Percentiles rank a stretch among this genome's conserved stretches.
These are phyloP conservation scores for Drosophila barbarae DNA, from an alignment of 2,888 invertebrate genomes.

Conservation along the genomic window DNA sequence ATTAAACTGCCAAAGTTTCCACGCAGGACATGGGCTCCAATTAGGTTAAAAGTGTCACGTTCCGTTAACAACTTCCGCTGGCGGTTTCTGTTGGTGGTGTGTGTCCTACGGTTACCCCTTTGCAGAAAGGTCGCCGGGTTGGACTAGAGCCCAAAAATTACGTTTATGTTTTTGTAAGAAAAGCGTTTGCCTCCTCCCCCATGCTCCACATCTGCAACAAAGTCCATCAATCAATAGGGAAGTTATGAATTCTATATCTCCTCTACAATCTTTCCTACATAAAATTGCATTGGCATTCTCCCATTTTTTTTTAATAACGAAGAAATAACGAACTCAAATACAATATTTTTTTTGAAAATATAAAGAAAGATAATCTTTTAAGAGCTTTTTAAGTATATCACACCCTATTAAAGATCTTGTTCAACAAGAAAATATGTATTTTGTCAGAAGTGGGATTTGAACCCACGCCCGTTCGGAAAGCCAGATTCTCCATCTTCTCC, in stretches of 20 bases:
- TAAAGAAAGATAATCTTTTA: no score
- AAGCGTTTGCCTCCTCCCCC: not conserved
- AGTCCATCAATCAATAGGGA: not conserved
- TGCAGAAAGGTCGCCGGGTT: not conserved
- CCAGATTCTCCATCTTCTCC: constrained; percentile 58
- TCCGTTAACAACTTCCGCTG: constrained; percentile 23
- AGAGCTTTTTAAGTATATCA: no score
- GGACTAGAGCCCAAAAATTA: not conserved
- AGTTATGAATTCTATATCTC: not conserved
- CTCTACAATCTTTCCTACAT: no score
- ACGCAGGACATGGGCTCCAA: constrained; percentile 19
- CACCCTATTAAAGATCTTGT: no score
- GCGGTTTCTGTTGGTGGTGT: not conserved
- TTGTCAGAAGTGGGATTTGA: constrained; percentile 68
- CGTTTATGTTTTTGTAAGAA: not conserved
- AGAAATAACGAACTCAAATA: not conserved
- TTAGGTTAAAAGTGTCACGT: constrained; percentile 48
- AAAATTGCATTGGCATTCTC: no score
- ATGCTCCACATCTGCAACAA: not conserved
- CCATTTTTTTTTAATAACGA: no score
- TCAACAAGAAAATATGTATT: constrained; percentile 32
- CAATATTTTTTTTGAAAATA: no score
- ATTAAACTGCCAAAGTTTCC: constrained; percentile 14
- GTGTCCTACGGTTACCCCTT: not conserved
- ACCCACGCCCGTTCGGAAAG: constrained; percentile 64